Base-by-base conservation (phyloP, 1,140 invertebrate genomes). In the Conus betulinus region DNA sequence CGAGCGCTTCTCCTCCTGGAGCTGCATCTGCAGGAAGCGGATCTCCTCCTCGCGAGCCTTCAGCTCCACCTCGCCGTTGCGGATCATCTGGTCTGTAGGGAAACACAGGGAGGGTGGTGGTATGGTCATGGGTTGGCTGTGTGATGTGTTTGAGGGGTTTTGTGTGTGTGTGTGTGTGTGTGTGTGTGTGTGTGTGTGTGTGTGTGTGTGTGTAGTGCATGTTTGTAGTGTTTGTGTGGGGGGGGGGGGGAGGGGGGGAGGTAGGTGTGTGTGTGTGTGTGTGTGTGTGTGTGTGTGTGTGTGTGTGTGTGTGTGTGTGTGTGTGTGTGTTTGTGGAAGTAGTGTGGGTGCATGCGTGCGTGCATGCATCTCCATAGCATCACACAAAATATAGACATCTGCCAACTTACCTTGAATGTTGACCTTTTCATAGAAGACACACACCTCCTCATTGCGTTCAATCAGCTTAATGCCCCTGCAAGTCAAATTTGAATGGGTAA, bases 371-470 rank as follows among this genome's bases (percentile, higher is more conserved):
- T 83, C 39, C 15, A 60, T 15, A 60, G 57, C 57, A 60, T 60
- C 57, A 8, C 15, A 60, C 15, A 60, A 60, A 60, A 11, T 11
- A 60, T 60, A 60, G 4, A 60, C 4, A 60, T 60, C 57, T 60
- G 57, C 57, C 57, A 60, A 60, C 8, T 60, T 91, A 95, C 94
- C 94, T 93, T 95, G 94, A 85, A 94, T 94, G 89, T 95, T 95
- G 13, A 94, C 92, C 91, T 94, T n/a, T 91, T 95, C 95, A 91
- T 95, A 95, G 88, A 95, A 95, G 63, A 95, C 94, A 89, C 94
- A 95, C 6, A 95, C 94, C 92, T 95, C 95, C 89, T 95, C 95
- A 91, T 95, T 94, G 89, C 94, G 92, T 88, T 95, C 93, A 81
- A 95, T 94, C 15, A 95, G 91, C 85, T 95, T 93, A 67, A 95